Percentiles rank a stretch among this genome's conserved stretches.
Evolutionary conservation across 2,113 vertebrate genomes (phyloP).

Genomic region (Misgurnus mizolepis): DNA sequence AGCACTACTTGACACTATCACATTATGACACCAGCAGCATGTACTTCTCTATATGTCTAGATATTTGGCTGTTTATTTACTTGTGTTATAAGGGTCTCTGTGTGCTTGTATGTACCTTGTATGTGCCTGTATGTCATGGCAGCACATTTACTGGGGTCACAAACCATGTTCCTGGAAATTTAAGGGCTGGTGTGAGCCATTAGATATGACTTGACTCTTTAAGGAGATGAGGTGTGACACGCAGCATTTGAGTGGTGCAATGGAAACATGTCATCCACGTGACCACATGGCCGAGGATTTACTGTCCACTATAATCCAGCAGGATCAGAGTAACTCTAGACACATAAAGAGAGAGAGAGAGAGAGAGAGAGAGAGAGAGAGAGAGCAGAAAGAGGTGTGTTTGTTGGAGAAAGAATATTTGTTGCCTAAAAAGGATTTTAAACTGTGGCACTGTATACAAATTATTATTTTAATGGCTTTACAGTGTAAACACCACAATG

Average conservation of each 20-base stretch:
- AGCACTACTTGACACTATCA: too few species aligned
- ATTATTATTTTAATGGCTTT: too few species aligned
- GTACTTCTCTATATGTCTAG: not conserved
- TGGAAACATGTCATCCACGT: constrained; percentile 54
- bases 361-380: not conserved
- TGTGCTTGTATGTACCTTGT: not conserved
- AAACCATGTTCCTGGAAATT: constrained; percentile 1
- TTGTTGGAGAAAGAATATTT: not conserved
- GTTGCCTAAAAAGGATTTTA: too few species aligned
- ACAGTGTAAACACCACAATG: too few species aligned
- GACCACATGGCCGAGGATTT: constrained; percentile 51
- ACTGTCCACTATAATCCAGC: constrained; percentile 21
- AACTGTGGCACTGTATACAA: too few species aligned
- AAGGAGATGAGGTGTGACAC: constrained; percentile 30
- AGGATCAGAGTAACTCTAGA: constrained; percentile 9
- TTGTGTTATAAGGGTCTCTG: not conserved
- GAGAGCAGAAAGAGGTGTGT: not conserved
- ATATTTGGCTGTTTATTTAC: not conserved
- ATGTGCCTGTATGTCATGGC: not conserved
- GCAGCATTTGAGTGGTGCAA: constrained; percentile 11
- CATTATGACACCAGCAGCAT: too few species aligned
- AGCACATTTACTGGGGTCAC: not conserved
- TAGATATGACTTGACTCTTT: constrained; percentile 8
- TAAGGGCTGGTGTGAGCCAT: not conserved
- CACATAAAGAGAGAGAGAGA: not conserved